Percentiles rank a stretch among this genome's conserved stretches.
Conservation (phyloP, 2,888 invertebrate genomes). For the Amblyjoppa proteus region DNA sequence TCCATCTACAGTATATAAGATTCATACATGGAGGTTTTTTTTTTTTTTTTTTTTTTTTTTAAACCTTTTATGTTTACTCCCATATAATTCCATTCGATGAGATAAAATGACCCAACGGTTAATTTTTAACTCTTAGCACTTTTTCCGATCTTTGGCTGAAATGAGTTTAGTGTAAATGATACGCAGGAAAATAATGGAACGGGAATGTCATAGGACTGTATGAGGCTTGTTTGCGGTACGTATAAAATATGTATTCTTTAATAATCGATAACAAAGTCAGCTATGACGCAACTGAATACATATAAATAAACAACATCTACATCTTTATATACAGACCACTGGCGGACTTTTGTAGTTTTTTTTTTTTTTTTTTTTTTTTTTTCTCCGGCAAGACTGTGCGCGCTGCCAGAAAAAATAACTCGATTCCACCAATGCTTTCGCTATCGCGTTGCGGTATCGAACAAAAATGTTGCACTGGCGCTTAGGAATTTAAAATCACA, state of each 20-base stretch:
- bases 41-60: no score
- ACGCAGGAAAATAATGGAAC: not conserved
- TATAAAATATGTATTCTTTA: conserved; percentile 54
- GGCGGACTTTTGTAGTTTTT: conserved; percentile 22
- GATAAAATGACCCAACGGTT: no score
- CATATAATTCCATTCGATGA: no score
- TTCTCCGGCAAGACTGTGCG: not conserved
- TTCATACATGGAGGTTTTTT: no score
- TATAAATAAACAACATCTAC: conserved; percentile 73
- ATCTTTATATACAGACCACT: conserved; percentile 68
- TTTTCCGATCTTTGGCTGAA: no score
- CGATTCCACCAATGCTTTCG: not conserved
- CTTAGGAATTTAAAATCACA: conserved; percentile 65
- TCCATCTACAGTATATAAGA: no score
- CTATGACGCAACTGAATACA: conserved; percentile 65
- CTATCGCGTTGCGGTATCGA: not conserved
- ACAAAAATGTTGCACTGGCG: conserved; percentile 21
- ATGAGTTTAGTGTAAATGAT: no score
- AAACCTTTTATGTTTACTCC: no score
- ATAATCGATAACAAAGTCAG: conserved; percentile 67
- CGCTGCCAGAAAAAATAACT: conserved; percentile 13
- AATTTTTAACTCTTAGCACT: no score
- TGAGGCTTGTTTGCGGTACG: not conserved
- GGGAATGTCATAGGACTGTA: not conserved
- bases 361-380: conserved; percentile 32